Conservation (phyloP, 2,797 vertebrate genomes). For the Gymnocypris eckloni region DNA sequence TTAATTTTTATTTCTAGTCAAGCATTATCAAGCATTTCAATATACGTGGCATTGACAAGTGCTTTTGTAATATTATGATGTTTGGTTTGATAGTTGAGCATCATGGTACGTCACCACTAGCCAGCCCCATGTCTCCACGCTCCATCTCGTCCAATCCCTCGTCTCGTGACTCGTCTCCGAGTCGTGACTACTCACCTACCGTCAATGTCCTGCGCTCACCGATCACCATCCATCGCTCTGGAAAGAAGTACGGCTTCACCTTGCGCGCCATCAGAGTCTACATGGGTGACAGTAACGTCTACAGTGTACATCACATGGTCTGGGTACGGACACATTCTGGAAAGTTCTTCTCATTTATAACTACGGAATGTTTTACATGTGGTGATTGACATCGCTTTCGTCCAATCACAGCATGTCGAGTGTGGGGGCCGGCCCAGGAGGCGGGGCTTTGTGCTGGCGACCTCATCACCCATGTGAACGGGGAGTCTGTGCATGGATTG, state of each 20-base stretch:
- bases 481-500: constrained; percentile 92
- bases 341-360: background rate
- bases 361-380: too few species aligned
- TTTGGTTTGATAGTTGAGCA: constrained; percentile 80
- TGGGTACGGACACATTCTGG: constrained; percentile 81
- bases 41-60: background rate
- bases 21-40: background rate
- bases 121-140: constrained; percentile 91
- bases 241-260: constrained; percentile 92
- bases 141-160: constrained; percentile 90
- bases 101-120: constrained; percentile 86
- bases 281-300: constrained; percentile 92
- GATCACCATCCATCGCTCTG: constrained; percentile 90
- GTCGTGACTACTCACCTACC: constrained; percentile 86
- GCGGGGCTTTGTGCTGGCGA: constrained; percentile 90
- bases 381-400: constrained; percentile 27
- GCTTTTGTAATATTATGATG: background rate
- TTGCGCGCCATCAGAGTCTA: constrained; percentile 91
- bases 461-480: constrained; percentile 94
- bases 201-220: constrained; percentile 86
- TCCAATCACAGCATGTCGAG: constrained; percentile 88
- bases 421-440: constrained; percentile 90
- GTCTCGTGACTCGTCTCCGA: constrained; percentile 90
- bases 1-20: background rate
- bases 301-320: constrained; percentile 92